Conservation (phyloP, 2,888 invertebrate genomes). For the Serrognathus titanus region DNA sequence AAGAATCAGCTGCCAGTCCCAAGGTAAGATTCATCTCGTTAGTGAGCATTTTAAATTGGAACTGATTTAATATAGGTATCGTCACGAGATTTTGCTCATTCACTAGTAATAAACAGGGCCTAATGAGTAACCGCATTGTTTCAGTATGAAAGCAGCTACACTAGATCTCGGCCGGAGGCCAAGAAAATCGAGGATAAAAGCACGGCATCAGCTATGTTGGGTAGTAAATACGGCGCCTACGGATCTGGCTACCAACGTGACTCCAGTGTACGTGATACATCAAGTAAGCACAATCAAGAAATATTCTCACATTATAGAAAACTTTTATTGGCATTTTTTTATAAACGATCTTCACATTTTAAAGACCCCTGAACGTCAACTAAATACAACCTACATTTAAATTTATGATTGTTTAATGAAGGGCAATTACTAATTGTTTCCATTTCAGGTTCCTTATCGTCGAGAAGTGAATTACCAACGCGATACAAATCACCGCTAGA, state of each 20-base stretch:
- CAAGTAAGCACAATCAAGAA: constrained; percentile 19
- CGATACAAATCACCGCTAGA: constrained; percentile 29
- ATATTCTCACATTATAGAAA: too few species aligned
- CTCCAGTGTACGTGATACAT: constrained; percentile 25
- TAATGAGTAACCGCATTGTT: constrained; percentile 18
- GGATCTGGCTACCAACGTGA: constrained; percentile 36
- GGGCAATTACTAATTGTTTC: constrained; percentile 2
- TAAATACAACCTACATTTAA: not conserved
- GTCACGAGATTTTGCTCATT: not conserved
- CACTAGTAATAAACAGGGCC: not conserved
- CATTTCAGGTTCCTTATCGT: constrained; percentile 21
- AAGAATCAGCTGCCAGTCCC: constrained; percentile 8
- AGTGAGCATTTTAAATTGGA: not conserved
- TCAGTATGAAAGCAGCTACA: constrained; percentile 41
- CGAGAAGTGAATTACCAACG: constrained; percentile 26
- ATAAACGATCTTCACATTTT: too few species aligned
- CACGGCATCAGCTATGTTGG: constrained; percentile 30
- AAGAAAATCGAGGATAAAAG: constrained; percentile 38
- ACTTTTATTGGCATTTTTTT: too few species aligned
- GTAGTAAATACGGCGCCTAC: constrained; percentile 38
- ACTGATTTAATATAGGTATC: not conserved
- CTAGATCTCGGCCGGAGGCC: constrained; percentile 33
- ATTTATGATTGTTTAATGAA: not conserved
- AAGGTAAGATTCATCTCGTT: constrained; percentile 14
- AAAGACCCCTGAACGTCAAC: too few species aligned